These are phyloP conservation scores for Carterocephalus palaemon DNA, from an alignment of 2,888 invertebrate species.

Conservation along the genomic window DNA sequence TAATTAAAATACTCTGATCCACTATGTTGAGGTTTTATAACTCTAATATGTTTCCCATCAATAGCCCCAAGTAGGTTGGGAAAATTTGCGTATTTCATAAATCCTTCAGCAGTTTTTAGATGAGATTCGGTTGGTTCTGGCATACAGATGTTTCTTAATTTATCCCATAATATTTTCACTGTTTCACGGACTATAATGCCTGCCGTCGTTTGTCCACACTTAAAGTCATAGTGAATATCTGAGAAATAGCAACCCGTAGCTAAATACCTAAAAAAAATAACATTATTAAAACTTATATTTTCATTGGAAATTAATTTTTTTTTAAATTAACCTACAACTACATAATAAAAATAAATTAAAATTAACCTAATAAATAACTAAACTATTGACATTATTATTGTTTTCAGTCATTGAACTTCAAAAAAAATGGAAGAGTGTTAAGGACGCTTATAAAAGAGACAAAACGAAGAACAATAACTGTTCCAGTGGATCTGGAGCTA, in stretches of 20 bases:
- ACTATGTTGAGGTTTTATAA: constrained; percentile 30
- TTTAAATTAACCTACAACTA: constrained; percentile 14
- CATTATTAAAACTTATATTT: constrained; percentile 4
- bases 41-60: constrained; percentile 32
- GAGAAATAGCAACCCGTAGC: constrained; percentile 24
- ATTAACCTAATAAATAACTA: constrained; percentile 3
- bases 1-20: constrained; percentile 30
- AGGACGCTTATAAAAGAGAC: constrained; percentile 14
- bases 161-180: constrained; percentile 24
- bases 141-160: constrained; percentile 24
- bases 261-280: constrained; percentile 23
- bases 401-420: constrained; percentile 8
- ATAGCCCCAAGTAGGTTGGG: constrained; percentile 32
- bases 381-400: constrained; percentile 4
- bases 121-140: constrained; percentile 26
- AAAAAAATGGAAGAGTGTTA: constrained; percentile 12
- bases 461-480: constrained; percentile 10
- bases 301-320: constrained; percentile 6
- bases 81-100: constrained; percentile 22
- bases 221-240: constrained; percentile 17
- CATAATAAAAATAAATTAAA: constrained; percentile 12
- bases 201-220: constrained; percentile 13
- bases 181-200: constrained; percentile 24
- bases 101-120: constrained; percentile 25
- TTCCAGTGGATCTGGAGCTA: constrained; percentile 17